Percentiles rank a stretch among this genome's conserved stretches.
Conservation (phyloP, 2,113 vertebrate genomes). For the Hippocampus comes region DNA sequence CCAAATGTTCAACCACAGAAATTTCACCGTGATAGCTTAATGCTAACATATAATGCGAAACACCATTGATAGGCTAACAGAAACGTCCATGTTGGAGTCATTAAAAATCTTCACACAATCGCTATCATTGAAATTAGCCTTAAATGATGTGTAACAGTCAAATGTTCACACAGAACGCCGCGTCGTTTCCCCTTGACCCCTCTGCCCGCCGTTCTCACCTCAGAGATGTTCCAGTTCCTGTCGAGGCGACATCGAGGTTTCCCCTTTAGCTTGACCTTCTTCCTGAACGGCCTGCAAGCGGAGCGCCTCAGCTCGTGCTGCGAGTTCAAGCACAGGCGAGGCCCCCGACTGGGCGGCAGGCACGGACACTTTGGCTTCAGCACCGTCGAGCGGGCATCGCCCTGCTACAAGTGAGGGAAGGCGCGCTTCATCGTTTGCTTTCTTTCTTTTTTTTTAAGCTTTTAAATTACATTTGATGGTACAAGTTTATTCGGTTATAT, state of each 20-base stretch:
- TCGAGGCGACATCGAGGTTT: conserved; percentile 87
- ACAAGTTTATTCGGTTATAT: neutral
- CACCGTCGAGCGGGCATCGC: conserved; percentile 79
- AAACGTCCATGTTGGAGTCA: too few relatives aligned
- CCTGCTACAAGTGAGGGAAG: conserved; percentile 85
- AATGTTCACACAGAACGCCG: neutral
- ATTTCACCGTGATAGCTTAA: too few relatives aligned
- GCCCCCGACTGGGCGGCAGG: conserved; percentile 76
- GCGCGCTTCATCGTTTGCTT: neutral
- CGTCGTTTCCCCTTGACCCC: neutral
- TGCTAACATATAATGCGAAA: too few relatives aligned
- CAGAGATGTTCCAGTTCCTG: conserved; percentile 87
- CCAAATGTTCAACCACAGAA: too few relatives aligned
- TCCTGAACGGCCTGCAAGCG: conserved; percentile 85
- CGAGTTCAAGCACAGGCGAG: conserved; percentile 85
- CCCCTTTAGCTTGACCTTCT: conserved; percentile 95
- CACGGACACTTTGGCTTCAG: conserved; percentile 82
- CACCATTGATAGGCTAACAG: too few relatives aligned
- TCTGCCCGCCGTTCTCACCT: neutral
- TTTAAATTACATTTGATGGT: too few relatives aligned
- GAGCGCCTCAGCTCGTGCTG: conserved; percentile 95
- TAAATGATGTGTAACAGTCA: too few relatives aligned
- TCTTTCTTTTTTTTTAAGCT: too few relatives aligned
- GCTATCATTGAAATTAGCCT: too few relatives aligned
- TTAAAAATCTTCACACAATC: too few relatives aligned